Evolutionary conservation across 2,113 vertebrate genomes (phyloP), one percentile per base, ranked within the genome.

Genomic region (Pterocles orientalis): DNA sequence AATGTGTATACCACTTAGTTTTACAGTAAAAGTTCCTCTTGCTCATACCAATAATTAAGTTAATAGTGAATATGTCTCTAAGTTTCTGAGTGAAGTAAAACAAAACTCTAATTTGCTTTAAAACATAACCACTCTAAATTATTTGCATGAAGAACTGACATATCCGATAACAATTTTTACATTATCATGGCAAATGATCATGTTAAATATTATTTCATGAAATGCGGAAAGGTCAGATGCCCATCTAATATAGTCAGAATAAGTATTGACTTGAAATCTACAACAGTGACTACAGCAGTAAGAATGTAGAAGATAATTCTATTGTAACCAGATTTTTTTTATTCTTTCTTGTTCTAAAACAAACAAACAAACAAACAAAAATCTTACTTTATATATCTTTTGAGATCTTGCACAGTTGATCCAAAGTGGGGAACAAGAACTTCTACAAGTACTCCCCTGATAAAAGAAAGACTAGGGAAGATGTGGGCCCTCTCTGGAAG

Each of bases 381-480:
- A 14, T 60, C 11, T 76, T 71, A 29, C 6, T 86, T 15, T 23
- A 20, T 23, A 60, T 4, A 10, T 72, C 14, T 82, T 76, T 54
- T 26, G 8, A 82, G 10, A 56, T 25, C 8, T 91, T 0, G 0
- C 5, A 66, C 9, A 7, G 4, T 14, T 58, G 10, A 6, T 62
- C 33, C 25, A 36, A 77, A 87, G 39, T 41, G 39, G 39, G 39
- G 39, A 41, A 41, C 39, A 41, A 41, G 39, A 41, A 41, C 39
- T 41, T 41, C 39, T 41, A 41, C 39, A 41, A 41, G 39, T 41
- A 41, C 39, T 12, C 12, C 39, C 4, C 39, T 12, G 39, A 41
- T 41, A 41, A 41, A 41, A 41, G 39, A 12, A 41, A 41, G 39
- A 41, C 39, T 41, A 41, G 39, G 39, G 39, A 41, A 41, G 39